Evolutionary conservation across 2,888 invertebrate genomes (phyloP).

Genomic region (Diarsia dahlii): DNA sequence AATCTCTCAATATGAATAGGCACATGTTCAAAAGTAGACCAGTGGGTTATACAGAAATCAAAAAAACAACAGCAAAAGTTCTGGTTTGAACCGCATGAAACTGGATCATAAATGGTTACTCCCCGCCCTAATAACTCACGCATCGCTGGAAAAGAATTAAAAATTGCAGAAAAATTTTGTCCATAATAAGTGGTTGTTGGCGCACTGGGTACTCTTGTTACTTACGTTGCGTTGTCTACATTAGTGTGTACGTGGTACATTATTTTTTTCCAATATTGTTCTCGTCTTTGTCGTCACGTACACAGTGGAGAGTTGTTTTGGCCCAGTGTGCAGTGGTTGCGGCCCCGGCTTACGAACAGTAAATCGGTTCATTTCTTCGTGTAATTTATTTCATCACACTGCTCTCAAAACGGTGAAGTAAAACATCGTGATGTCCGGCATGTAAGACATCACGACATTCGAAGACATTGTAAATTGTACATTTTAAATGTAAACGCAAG

Average conservation of each 20-base stretch:
- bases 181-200: slow-evolving; percentile 63
- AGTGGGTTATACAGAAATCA: slow-evolving; percentile 18
- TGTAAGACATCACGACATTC: too few species aligned
- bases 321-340: too few species aligned
- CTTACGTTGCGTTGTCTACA: slow-evolving; percentile 21
- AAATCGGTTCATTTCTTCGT: too few species aligned
- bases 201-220: slow-evolving; percentile 43
- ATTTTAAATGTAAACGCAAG: too few species aligned
- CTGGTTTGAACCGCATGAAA: slow-evolving; percentile 53
- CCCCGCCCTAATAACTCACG: slow-evolving; percentile 69
- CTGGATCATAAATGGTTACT: slow-evolving; percentile 50
- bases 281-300: too few species aligned
- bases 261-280: not conserved
- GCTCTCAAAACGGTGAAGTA: too few species aligned
- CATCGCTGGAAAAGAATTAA: slow-evolving; percentile 64
- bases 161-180: slow-evolving; percentile 63
- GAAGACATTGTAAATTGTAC: too few species aligned
- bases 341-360: too few species aligned
- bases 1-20: not conserved
- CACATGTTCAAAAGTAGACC: not conserved
- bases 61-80: slow-evolving; percentile 54
- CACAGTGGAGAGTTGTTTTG: too few species aligned
- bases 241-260: not conserved
- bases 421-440: too few species aligned
- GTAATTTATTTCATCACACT: too few species aligned